phyloP scores from a whole-genome alignment of 1,140 invertebrate genomes.

The Macrocentrus cingulum region DNA sequence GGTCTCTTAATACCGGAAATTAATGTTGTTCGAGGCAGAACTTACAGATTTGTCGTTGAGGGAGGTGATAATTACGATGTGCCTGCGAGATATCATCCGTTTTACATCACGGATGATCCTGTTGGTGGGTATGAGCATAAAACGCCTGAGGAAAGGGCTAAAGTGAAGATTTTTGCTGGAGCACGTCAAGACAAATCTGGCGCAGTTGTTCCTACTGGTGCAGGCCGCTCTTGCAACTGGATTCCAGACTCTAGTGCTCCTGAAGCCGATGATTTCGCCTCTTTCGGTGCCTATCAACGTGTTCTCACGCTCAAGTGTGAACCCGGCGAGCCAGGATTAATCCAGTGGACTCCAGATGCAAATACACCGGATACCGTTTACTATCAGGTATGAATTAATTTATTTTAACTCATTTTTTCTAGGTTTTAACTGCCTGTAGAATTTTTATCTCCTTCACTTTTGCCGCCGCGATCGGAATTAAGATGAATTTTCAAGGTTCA shows the following conservation, averaged over 20 bases:
- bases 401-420: too few species aligned
- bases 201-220: slow-evolving; percentile 68
- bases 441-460: too few species aligned
- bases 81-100: slow-evolving; percentile 87
- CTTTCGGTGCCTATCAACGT: slow-evolving; percentile 87
- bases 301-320: slow-evolving; percentile 81
- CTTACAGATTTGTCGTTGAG: slow-evolving; percentile 89
- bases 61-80: slow-evolving; percentile 77
- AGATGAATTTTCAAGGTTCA: too few species aligned
- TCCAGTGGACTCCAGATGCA: slow-evolving; percentile 85
- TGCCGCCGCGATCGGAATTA: too few species aligned
- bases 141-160: slow-evolving; percentile 78
- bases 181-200: slow-evolving; percentile 67
- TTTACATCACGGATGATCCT: slow-evolving; percentile 93
- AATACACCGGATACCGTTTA: slow-evolving; percentile 89
- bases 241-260: slow-evolving; percentile 72
- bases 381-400: slow-evolving; percentile 79
- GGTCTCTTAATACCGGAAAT: slow-evolving; percentile 91
- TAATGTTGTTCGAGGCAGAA: slow-evolving; percentile 84
- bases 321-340: slow-evolving; percentile 77
- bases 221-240: slow-evolving; percentile 85
- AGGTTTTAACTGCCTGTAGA: too few species aligned
- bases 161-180: slow-evolving; percentile 80
- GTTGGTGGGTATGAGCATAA: slow-evolving; percentile 88
- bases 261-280: slow-evolving; percentile 76